Evolutionary conservation across 2,797 vertebrate genomes (phyloP).

Genomic region (Catostomus latipinnis): DNA sequence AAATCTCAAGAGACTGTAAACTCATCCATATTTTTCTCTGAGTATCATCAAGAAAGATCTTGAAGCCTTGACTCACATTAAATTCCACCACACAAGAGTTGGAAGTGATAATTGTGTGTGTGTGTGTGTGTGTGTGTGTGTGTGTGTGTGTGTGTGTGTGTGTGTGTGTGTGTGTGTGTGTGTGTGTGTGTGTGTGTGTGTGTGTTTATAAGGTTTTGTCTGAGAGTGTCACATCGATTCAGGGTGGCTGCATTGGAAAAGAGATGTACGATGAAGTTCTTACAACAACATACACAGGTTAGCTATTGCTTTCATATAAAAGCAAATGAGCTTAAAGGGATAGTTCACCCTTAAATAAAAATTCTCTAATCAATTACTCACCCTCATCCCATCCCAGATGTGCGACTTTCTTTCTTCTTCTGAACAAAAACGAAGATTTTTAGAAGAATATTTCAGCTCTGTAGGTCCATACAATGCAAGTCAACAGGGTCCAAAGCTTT

Average conservation of each 20-base stretch:
- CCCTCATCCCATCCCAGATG: no score
- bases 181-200: not conserved
- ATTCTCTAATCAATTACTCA: not conserved
- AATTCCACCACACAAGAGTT: not conserved
- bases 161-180: not conserved
- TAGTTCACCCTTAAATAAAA: no score
- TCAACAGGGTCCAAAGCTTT: no score
- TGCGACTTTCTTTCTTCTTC: no score
- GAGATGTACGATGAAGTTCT: conserved; percentile 93
- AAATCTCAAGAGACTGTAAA: not conserved
- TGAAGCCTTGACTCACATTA: not conserved
- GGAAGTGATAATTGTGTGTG: not conserved
- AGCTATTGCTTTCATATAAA: conserved; percentile 2
- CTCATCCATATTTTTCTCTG: no score
- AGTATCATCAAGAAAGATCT: no score
- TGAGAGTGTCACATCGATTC: conserved; percentile 94
- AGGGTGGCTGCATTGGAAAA: conserved; percentile 95
- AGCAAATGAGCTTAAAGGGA: not conserved
- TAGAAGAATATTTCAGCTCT: no score
- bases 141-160: not conserved
- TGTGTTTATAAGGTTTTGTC: conserved; percentile 82
- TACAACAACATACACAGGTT: conserved; percentile 93
- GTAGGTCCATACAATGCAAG: no score
- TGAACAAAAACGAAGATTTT: no score
- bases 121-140: no score